A percentile compares a stretch with the other conserved stretches of the same genome.
Conservation (phyloP, 2,888 invertebrate genomes). For the Chaetoderma sp. region DNA sequence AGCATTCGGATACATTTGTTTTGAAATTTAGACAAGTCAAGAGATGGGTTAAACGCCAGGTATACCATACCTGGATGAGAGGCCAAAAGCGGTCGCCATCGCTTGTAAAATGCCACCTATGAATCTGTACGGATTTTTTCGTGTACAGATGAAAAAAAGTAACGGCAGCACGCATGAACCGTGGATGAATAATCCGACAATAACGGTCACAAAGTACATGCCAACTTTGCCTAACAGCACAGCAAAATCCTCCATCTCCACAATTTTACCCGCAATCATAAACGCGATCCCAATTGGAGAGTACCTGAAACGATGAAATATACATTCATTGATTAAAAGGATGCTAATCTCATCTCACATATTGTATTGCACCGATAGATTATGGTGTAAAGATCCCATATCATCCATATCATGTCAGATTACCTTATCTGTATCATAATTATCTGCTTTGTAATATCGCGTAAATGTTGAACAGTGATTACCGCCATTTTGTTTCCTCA, state of each 20-base stretch:
- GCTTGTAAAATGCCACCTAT: conserved; percentile 73
- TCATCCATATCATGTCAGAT: no score
- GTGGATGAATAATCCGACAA: conserved; percentile 84
- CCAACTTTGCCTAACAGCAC: conserved; percentile 88
- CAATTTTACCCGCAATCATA: conserved; percentile 84
- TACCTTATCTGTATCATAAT: no score
- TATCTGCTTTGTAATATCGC: no score
- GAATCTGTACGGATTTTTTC: conserved; percentile 63
- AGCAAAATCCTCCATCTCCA: conserved; percentile 88
- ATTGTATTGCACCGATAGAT: no score
- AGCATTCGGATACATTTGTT: no score
- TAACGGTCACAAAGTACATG: conserved; percentile 91
- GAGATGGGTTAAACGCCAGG: no score
- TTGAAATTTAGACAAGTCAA: no score
- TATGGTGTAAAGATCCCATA: no score
- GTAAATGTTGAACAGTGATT: no score
- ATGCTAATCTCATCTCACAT: no score
- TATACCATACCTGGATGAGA: conserved; percentile 91
- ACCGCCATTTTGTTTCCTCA: no score
- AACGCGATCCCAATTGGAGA: conserved; percentile 63
- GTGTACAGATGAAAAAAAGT: conserved; percentile 77
- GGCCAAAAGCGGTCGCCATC: conserved; percentile 94
- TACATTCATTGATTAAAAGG: background rate
- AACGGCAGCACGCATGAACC: conserved; percentile 90
- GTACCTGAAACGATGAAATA: conserved; percentile 47